phyloP scores from a whole-genome alignment of 2,113 vertebrate species.

The Geothlypis trichas region DNA sequence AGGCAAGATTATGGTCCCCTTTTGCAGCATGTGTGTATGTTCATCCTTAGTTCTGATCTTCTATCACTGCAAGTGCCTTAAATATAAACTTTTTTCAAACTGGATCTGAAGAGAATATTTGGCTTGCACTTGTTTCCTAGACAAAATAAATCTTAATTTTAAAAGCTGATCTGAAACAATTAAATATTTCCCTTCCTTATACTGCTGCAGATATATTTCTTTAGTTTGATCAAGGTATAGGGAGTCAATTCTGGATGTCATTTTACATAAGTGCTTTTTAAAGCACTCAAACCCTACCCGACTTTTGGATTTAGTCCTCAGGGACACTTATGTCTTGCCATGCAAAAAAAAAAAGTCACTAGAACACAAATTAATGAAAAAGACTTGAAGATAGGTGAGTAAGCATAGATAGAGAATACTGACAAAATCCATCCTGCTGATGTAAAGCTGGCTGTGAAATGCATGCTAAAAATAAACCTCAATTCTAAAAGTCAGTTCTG shows the following conservation, averaged over 20 bases:
- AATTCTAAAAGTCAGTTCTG: conserved; percentile 58
- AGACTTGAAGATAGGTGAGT: not conserved
- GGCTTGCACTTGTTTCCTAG: not conserved
- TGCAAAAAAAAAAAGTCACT: not conserved
- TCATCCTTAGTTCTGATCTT: not conserved
- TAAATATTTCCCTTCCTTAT: not conserved
- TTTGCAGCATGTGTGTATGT: not conserved
- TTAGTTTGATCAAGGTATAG: not conserved
- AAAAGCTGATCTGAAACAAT: not conserved
- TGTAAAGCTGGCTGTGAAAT: conserved; percentile 36
- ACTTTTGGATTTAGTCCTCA: not conserved
- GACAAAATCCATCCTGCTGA: conserved; percentile 4
- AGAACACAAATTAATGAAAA: not conserved
- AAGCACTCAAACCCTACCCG: not conserved
- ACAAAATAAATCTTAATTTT: not conserved
- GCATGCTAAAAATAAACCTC: conserved; percentile 44
- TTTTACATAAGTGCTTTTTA: not conserved
- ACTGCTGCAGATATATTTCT: not conserved
- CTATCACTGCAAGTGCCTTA: not conserved
- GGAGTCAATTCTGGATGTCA: not conserved
- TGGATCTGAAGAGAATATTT: not conserved
- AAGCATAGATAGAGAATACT: not conserved
- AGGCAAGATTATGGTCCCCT: not conserved
- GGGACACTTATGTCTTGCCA: not conserved
- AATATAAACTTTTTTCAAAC: not conserved